Evolutionary conservation across 2,888 invertebrate genomes (phyloP), one percentile per base, ranked within the genome.

Genomic region (Gisinianus flammeolus): DNA sequence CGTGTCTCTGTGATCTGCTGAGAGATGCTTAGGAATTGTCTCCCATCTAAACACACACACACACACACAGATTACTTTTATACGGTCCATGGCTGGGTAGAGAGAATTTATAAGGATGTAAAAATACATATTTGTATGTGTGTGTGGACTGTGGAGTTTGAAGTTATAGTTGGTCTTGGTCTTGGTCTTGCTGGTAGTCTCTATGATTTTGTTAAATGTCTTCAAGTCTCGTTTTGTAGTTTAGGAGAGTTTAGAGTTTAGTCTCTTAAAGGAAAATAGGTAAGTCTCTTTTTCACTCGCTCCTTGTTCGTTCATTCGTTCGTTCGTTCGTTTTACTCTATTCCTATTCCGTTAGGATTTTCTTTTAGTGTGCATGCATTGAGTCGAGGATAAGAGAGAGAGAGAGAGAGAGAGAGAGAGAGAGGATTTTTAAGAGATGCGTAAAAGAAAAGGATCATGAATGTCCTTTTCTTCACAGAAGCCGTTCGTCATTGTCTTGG

Each of bases 401-500:
- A 44, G 10, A 24, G 70, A 68, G 12, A 33, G 68, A 69, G 35
- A 69, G 68, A 69, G 33, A 71, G 71, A 56, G 58, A 54, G 62
- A 69, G 74, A 33, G 69, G 58, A 77, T 62, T 71, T n/a, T 79
- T 76, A 76, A 52, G 79, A 68, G 76, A 64, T 70, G 76, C 67
- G 73, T 72, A 58, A 66, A 77, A 79, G 76, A 71, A 54, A 68
- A 75, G 66, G 67, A 28, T 72, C 66, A 76, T 76, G 79, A 79
- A 73, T 73, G 77, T 74, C 78, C 73, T 80, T 78, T 76, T 74
- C 77, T 76, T 72, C 77, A 69, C 64, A 78, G 76, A 74, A 74
- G 78, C 76, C 79, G 77, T 76, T 74, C 73, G 73, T 72, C 73
- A 80, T 76, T 78, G 80, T 76, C 78, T 78, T 78, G 66, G 35